Evolutionary conservation across 1,140 invertebrate genomes (phyloP), one percentile per base, ranked within the genome.

Genomic region (Agrypnia vestita): DNA sequence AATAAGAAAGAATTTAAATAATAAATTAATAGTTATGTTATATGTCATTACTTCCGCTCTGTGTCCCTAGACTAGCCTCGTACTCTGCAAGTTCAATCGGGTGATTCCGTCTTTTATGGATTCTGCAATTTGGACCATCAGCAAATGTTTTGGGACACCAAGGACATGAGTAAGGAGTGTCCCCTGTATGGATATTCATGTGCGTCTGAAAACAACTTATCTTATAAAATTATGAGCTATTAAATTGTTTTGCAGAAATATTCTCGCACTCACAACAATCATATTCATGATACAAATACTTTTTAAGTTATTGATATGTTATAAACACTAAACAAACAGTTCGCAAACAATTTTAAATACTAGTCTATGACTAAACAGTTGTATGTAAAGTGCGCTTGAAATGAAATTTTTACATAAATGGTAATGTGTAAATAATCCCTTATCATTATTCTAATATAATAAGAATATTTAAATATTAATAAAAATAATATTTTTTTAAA

Each of bases 41-140:
- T 19, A 59, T 21, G 15, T 59, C 10, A 19, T 59, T 59, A 59
- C 55, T 59, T 59, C 55, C 44, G 44, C 62, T 67, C 9, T 43
- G 43, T 8, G 15, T 64, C 13, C 78, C 79, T 55, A 75, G 61
- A n/a, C 74, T 19, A 10, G 82, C 82, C 78, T 83, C 82, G 72
- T 80, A 79, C 25, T 80, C 79, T 4, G 79, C 82, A 12, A 83
- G 56, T 79, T 83, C 82, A 13, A 17, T 56, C 0, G 79, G 82
- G 73, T 83, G 82, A 69, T 80, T 80, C 62, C 79, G 75, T 78
- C 49, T 75, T 55, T 83, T 80, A 61, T 83, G 82, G 44, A 80
- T 80, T n/a, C 79, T 55, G 73, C 79, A 79, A 55, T 83, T 83
- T n/a, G 79, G 74, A 53, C 77, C 80, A 43, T 80, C 82, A 4